phyloP scores from a whole-genome alignment of 1,140 invertebrate species.

The Habropoda laboriosa region DNA sequence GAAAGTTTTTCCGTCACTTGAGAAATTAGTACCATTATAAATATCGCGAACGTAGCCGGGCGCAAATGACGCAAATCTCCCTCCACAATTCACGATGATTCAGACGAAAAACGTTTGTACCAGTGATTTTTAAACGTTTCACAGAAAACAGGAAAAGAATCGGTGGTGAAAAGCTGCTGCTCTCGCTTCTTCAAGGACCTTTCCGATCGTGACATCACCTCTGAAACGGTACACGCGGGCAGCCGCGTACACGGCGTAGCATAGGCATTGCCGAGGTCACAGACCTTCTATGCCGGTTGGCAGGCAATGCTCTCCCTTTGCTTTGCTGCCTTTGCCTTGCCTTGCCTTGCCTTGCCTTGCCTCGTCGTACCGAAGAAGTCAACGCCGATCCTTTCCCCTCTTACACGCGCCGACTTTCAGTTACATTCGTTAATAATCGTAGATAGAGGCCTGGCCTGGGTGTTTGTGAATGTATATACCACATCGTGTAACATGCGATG shows the following conservation, averaged over 20 bases:
- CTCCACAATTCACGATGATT: background rate
- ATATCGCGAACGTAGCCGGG: background rate
- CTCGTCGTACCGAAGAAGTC: slow-evolving; percentile 51
- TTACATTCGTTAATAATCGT: slow-evolving; percentile 51
- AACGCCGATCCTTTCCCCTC: slow-evolving; percentile 52
- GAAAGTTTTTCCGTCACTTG: background rate
- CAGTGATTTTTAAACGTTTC: background rate
- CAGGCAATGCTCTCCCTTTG: slow-evolving; percentile 71
- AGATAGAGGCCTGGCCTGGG: slow-evolving; percentile 16
- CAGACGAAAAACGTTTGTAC: background rate
- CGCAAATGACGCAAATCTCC: background rate
- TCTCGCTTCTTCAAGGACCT: slow-evolving; percentile 43
- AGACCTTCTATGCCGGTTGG: slow-evolving; percentile 78
- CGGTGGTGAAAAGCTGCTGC: slow-evolving; percentile 6
- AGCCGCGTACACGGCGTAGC: slow-evolving; percentile 48
- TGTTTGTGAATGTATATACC: background rate
- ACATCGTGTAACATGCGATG: background rate
- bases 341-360: slow-evolving; percentile 50
- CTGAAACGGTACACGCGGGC: slow-evolving; percentile 65
- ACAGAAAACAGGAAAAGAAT: slow-evolving; percentile 1
- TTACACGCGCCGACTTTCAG: slow-evolving; percentile 60
- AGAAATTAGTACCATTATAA: background rate
- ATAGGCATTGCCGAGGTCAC: slow-evolving; percentile 78
- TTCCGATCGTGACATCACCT: slow-evolving; percentile 72
- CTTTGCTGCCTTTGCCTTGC: slow-evolving; percentile 47